A percentile compares a stretch with the other conserved stretches of the same genome.
phyloP scores from a whole-genome alignment of 2,888 invertebrate species.

The Clivina fossor region DNA sequence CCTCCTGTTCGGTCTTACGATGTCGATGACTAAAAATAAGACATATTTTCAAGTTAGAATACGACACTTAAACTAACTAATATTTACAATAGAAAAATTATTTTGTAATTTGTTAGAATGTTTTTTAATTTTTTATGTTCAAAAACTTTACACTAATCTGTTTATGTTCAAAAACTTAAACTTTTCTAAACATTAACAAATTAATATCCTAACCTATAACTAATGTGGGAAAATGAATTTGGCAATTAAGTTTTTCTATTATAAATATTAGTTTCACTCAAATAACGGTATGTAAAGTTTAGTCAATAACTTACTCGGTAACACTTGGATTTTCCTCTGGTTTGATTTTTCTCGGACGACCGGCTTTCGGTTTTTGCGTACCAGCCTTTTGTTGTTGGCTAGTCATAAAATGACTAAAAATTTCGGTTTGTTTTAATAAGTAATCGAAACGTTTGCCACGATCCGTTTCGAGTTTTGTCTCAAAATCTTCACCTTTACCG shows the following conservation, averaged over 20 bases:
- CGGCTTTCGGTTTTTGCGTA: constrained; percentile 85
- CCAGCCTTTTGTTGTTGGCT: constrained; percentile 70
- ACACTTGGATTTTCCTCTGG: constrained; percentile 54
- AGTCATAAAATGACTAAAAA: constrained; percentile 97
- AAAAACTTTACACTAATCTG: too few species aligned
- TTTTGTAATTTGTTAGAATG: too few species aligned
- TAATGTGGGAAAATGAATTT: not conserved
- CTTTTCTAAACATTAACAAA: constrained; percentile 44
- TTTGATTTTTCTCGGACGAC: constrained; percentile 76
- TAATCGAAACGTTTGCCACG: constrained; percentile 93
- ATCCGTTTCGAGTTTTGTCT: constrained; percentile 85
- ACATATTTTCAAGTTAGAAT: too few species aligned
- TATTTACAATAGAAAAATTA: too few species aligned
- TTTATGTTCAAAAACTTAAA: too few species aligned
- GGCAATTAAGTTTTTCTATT: not conserved
- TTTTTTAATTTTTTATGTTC: too few species aligned
- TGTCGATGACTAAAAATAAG: constrained; percentile 90
- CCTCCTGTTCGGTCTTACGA: constrained; percentile 97
- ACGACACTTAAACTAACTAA: too few species aligned
- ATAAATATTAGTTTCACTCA: too few species aligned
- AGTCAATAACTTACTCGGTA: constrained; percentile 59
- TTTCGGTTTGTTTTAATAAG: constrained; percentile 96
- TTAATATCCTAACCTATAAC: not conserved
- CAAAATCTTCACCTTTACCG: constrained; percentile 76
- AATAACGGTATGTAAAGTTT: not conserved